Conservation (phyloP, 1,140 invertebrate species). For the Dendrolimus kikuchii region DNA sequence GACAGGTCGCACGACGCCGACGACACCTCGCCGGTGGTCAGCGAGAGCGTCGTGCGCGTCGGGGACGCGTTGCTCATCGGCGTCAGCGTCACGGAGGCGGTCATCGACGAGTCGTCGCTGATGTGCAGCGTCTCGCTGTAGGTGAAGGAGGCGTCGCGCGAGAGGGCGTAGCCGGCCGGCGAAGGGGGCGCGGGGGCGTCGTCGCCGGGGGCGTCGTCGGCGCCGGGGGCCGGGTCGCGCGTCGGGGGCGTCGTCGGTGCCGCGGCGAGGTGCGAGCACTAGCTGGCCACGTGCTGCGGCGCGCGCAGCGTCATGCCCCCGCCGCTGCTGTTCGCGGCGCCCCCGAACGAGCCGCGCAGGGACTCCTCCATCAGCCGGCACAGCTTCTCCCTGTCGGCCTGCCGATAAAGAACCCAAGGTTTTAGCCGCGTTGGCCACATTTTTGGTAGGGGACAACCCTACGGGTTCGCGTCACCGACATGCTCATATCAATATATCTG, state of each 20-base stretch:
- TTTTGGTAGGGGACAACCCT: too few relatives aligned
- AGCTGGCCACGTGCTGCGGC: slow-evolving; percentile 40
- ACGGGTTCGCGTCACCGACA: too few relatives aligned
- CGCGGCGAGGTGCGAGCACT: slow-evolving; percentile 14
- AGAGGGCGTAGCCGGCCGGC: background rate
- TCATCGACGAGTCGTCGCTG: too few relatives aligned
- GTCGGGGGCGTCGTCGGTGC: background rate
- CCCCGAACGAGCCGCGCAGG: slow-evolving; percentile 71
- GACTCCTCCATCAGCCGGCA: slow-evolving; percentile 82
- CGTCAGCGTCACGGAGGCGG: too few relatives aligned
- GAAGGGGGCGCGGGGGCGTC: background rate
- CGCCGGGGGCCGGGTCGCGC: background rate
- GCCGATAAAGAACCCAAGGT: too few relatives aligned
- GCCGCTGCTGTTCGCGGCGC: slow-evolving; percentile 13
- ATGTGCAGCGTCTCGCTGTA: background rate
- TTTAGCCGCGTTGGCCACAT: too few relatives aligned
- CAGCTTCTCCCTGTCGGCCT: slow-evolving; percentile 82
- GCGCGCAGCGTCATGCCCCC: slow-evolving; percentile 12
- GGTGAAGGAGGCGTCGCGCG: slow-evolving; percentile 1
- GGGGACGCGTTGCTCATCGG: too few relatives aligned
- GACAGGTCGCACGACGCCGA: too few relatives aligned
- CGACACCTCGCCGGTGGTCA: too few relatives aligned
- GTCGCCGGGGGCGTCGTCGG: background rate
- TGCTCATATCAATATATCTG: too few relatives aligned
- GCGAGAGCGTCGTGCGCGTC: too few relatives aligned